A percentile compares a stretch with the other conserved stretches of the same genome.
phyloP scores from a whole-genome alignment of 2,888 invertebrate genomes.

The Brachypalpus laphriformis region DNA sequence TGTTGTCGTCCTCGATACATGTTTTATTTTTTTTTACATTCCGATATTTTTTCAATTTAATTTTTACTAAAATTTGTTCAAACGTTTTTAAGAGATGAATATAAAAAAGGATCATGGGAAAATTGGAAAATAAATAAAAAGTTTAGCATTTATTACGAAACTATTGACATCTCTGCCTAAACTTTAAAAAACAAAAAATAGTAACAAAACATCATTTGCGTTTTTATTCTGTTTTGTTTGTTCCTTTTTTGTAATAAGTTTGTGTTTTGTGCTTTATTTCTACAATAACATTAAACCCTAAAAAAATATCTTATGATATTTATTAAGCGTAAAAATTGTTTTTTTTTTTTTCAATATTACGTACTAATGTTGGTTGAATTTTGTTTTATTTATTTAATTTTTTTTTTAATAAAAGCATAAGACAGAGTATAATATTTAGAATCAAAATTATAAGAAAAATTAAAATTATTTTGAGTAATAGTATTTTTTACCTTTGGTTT shows the following conservation, averaged over 20 bases:
- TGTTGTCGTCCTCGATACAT: neutral
- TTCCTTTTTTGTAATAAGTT: slow-evolving; percentile 1
- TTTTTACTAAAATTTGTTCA: neutral
- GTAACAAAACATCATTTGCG: neutral
- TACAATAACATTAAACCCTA: slow-evolving; percentile 36
- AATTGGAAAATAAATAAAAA: too few species aligned
- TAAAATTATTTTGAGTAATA: slow-evolving; percentile 51
- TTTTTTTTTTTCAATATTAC: slow-evolving; percentile 43
- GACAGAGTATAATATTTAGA: slow-evolving; percentile 43
- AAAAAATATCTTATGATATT: slow-evolving; percentile 65
- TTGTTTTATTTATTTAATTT: slow-evolving; percentile 13
- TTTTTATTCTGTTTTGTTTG: neutral
- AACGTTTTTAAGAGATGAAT: slow-evolving; percentile 8
- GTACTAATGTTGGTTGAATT: slow-evolving; percentile 42
- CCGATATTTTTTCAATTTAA: neutral
- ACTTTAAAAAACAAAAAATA: neutral
- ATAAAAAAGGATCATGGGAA: neutral
- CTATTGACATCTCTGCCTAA: slow-evolving; percentile 28
- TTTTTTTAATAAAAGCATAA: slow-evolving; percentile 47
- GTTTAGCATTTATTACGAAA: slow-evolving; percentile 24
- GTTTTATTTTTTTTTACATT: neutral
- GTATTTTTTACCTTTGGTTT: slow-evolving; percentile 7
- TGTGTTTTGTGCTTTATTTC: slow-evolving; percentile 9
- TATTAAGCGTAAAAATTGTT: slow-evolving; percentile 66
- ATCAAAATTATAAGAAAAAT: slow-evolving; percentile 42